Evolutionary conservation across 2,113 vertebrate genomes (phyloP), one percentile per base, ranked within the genome.

Genomic region (Globicephala melas): DNA sequence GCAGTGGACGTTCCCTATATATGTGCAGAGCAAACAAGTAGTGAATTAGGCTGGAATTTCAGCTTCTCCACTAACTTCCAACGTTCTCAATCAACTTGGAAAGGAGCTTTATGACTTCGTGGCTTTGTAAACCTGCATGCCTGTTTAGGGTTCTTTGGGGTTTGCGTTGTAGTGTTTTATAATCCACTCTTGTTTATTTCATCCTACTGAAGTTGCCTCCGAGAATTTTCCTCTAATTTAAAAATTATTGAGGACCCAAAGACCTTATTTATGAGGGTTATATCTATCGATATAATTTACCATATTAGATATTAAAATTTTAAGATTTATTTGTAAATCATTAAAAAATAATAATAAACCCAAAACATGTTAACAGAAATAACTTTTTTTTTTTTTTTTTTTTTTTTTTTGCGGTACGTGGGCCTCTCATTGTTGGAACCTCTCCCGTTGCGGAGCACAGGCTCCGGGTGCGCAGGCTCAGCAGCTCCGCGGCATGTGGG

Each of bases 321-420:
- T 58, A 83, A 80, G n/a, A 63, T n/a, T 96, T 80, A 73, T 81
- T 93, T 93, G 60, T 79, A 77, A 58, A 71, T 70, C 62, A 91
- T 79, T 87, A 25, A 41, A 83, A 91, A 79, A 53, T 36, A 68
- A 67, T 21, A 68, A 82, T 68, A 80, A 94, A 33, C n/a, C 4
- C 12, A 25, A 67, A 80, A 65, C n/a, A 89, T 36, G 7, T 80
- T 85, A 74, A 50, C 15, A 71, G 63, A 55, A n/a, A 68, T 62
- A 92, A 62, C 38, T 41, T 68, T 71, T 93, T 87, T 77, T 38
- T 38, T 38, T n/a, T 41, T 68, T 71, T 93, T 87, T 77, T 38
- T 38, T 38, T 38, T 38, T 38, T 38, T 38, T 38, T 38, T 38
- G 38, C 38, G 5, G 38, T 38, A 38, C 38, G 38, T 38, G 38